Evolutionary conservation across 2,113 vertebrate genomes (phyloP).

Genomic region (Rhinoptilus africanus): DNA sequence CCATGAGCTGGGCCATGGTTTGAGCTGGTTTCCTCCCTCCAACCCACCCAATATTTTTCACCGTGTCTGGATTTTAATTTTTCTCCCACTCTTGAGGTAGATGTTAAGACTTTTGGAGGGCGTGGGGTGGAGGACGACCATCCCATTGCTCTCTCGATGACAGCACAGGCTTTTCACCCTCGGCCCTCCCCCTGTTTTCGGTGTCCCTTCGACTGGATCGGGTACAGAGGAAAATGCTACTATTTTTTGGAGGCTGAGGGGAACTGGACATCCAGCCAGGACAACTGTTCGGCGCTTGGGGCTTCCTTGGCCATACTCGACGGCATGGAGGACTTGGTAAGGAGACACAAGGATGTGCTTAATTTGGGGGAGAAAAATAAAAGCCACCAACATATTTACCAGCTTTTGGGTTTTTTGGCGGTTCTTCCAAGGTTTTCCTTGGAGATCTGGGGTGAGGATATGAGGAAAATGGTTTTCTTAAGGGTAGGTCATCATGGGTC

Average conservation of each 20-base stretch:
- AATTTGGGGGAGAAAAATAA: accelerated
- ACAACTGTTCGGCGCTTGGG: not conserved
- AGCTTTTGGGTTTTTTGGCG: not conserved
- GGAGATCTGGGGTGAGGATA: not conserved
- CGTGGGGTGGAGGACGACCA: not conserved
- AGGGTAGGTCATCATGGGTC: too few species aligned
- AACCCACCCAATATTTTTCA: not conserved
- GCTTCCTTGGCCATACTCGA: conserved; percentile 23
- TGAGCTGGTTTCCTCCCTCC: not conserved
- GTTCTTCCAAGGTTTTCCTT: not conserved
- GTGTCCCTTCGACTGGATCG: conserved; percentile 5
- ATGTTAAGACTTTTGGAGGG: not conserved
- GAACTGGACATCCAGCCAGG: conserved; percentile 6
- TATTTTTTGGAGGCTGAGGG: conserved; percentile 1
- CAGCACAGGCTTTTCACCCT: conserved; percentile 34
- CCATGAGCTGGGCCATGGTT: not conserved
- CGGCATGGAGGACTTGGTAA: conserved; percentile 13
- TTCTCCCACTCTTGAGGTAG: not conserved
- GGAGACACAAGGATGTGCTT: not conserved
- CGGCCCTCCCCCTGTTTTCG: not conserved
- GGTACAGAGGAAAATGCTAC: conserved; percentile 31
- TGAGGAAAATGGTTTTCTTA: not conserved
- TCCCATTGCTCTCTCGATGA: not conserved
- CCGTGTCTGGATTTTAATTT: not conserved
- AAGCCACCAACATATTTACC: accelerated